Percentiles rank a stretch among this genome's conserved stretches.
phyloP scores from a whole-genome alignment of 92 coral and sea anemone genomes.

The Siderastrea radians region DNA sequence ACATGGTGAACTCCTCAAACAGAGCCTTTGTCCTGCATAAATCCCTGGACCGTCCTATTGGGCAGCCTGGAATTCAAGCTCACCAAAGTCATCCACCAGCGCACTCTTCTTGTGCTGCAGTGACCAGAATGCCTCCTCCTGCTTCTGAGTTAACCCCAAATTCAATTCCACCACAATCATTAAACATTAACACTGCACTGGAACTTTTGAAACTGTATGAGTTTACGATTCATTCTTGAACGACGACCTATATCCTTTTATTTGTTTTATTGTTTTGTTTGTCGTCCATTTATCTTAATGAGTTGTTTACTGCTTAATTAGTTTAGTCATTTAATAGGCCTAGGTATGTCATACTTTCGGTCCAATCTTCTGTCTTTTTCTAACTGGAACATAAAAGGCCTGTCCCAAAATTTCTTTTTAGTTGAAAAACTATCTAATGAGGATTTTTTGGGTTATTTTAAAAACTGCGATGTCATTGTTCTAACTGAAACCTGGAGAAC shows the following conservation, averaged over 20 bases:
- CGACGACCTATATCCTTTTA: not conserved
- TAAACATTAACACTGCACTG: not conserved
- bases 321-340: too few species aligned
- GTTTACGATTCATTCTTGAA: not conserved
- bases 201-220: not conserved
- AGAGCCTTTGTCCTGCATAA: too few species aligned
- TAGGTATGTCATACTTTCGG: not conserved
- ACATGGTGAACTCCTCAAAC: too few species aligned
- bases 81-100: too few species aligned
- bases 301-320: not conserved
- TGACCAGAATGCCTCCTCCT: not conserved
- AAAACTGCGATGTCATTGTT: not conserved
- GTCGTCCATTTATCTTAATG: not conserved
- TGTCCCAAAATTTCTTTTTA: constrained; percentile 4
- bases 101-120: not conserved
- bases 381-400: not conserved
- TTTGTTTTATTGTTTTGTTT: not conserved
- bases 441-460: not conserved
- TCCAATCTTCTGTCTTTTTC: not conserved
- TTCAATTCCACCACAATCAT: not conserved
- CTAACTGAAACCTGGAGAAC: constrained; percentile 4
- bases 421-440: not conserved
- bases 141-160: not conserved
- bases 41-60: too few species aligned
- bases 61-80: too few species aligned